Conservation (phyloP, 2,888 invertebrate species). For the Empis stercorea region DNA sequence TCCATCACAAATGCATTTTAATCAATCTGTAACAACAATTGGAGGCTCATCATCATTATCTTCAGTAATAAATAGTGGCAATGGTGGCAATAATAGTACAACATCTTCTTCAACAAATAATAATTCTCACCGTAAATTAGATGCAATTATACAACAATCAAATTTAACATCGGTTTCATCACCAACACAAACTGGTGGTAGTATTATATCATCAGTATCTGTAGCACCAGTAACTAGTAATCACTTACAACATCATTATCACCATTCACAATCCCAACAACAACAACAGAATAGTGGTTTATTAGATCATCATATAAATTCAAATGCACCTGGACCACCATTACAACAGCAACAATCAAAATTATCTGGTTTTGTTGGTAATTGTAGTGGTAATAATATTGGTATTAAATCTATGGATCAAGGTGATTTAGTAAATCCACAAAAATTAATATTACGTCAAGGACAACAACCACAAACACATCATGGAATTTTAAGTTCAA, state of each 20-base stretch:
- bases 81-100: slow-evolving; percentile 25
- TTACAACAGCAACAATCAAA: slow-evolving; percentile 18
- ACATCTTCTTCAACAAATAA: slow-evolving; percentile 17
- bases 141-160: slow-evolving; percentile 16
- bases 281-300: background rate
- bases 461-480: slow-evolving; percentile 14
- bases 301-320: slow-evolving; percentile 32
- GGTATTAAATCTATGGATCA: slow-evolving; percentile 33
- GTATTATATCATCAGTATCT: slow-evolving; percentile 4
- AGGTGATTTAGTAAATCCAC: slow-evolving; percentile 36
- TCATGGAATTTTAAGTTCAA: slow-evolving; percentile 1
- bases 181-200: slow-evolving; percentile 15
- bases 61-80: slow-evolving; percentile 16
- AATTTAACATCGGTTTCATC: slow-evolving; percentile 15
- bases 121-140: slow-evolving; percentile 11
- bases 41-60: slow-evolving; percentile 16
- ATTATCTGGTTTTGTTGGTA: slow-evolving; percentile 38
- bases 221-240: background rate
- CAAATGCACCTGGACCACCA: slow-evolving; percentile 35
- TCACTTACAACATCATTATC: slow-evolving; percentile 9
- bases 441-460: slow-evolving; percentile 31
- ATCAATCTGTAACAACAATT: slow-evolving; percentile 17
- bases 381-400: slow-evolving; percentile 35
- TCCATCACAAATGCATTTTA: slow-evolving; percentile 24
- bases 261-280: slow-evolving; percentile 6